Conservation (phyloP, 1,140 invertebrate species). For the Diachasma alloeum region DNA sequence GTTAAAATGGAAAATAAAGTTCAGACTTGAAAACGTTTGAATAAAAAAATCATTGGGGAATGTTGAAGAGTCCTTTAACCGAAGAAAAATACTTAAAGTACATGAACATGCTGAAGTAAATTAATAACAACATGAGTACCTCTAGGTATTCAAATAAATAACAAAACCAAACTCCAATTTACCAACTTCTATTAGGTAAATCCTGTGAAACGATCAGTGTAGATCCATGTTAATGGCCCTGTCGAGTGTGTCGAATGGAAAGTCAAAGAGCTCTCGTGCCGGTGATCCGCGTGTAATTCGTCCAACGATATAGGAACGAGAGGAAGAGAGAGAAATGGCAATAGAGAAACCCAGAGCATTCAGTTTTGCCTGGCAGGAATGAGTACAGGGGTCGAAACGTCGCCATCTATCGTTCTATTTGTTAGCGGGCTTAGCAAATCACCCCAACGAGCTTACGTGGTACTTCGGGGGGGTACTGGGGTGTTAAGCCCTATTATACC, state of each 20-base stretch:
- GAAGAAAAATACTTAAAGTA: too few relatives aligned
- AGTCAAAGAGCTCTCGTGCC: constrained; percentile 47
- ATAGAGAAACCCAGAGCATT: constrained; percentile 1
- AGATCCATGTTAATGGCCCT: constrained; percentile 40
- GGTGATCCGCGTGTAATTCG: constrained; percentile 62
- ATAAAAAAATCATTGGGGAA: too few relatives aligned
- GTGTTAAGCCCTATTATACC: constrained; percentile 52
- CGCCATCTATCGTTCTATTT: constrained; percentile 66
- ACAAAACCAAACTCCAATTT: neutral
- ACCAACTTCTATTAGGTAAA: constrained; percentile 11
- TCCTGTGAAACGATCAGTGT: constrained; percentile 21
- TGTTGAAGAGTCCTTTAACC: too few relatives aligned
- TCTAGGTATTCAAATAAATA: neutral
- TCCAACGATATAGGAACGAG: constrained; percentile 38
- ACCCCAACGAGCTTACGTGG: constrained; percentile 61
- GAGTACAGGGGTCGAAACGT: constrained; percentile 47
- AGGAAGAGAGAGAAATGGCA: constrained; percentile 32
- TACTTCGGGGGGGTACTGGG: constrained; percentile 48
- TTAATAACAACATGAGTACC: neutral
- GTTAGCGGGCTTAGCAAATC: constrained; percentile 65
- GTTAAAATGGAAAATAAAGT: too few relatives aligned
- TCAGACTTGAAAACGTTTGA: too few relatives aligned
- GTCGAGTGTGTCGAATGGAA: constrained; percentile 58
- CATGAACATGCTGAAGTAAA: too few relatives aligned
- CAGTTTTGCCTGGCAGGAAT: constrained; percentile 1